phyloP scores from a whole-genome alignment of 1,140 invertebrate species.

The Aphelenchoides fujianensis region DNA sequence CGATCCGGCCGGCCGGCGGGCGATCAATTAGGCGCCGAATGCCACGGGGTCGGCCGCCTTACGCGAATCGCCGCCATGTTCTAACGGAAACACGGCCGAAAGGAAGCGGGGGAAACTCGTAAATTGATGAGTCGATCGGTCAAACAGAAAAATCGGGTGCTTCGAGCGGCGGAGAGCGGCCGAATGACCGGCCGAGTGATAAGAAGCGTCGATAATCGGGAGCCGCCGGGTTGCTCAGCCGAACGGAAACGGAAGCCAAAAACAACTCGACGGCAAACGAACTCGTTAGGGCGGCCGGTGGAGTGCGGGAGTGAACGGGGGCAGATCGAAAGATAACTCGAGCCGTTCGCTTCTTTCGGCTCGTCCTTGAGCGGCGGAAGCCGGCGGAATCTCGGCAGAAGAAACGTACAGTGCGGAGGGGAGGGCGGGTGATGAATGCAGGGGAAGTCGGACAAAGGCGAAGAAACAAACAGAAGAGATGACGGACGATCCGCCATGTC shows the following conservation, averaged over 20 bases:
- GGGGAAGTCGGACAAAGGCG: background rate
- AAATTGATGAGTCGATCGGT: background rate
- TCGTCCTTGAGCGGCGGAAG: background rate
- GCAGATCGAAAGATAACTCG: background rate
- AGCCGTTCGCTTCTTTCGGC: background rate
- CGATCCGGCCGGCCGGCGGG: no score
- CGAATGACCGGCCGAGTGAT: background rate
- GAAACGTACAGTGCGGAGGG: conserved; percentile 1
- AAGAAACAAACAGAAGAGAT: background rate
- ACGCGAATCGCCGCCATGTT: background rate
- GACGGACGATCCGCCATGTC: background rate
- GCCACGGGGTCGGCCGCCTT: no score
- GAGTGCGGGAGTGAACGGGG: background rate
- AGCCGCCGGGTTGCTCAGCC: no score
- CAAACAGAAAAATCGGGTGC: no score
- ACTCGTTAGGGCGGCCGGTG: no score
- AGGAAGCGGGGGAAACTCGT: no score
- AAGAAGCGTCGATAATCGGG: background rate
- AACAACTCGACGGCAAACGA: no score
- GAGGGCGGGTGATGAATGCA: no score
- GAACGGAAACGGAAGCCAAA: no score
- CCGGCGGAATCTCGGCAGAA: background rate
- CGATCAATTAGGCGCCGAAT: background rate
- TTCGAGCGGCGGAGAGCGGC: no score
- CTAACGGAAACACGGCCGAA: background rate